Evolutionary conservation across 2,888 invertebrate genomes (phyloP).

Genomic region (Ethmia dodecea): DNA sequence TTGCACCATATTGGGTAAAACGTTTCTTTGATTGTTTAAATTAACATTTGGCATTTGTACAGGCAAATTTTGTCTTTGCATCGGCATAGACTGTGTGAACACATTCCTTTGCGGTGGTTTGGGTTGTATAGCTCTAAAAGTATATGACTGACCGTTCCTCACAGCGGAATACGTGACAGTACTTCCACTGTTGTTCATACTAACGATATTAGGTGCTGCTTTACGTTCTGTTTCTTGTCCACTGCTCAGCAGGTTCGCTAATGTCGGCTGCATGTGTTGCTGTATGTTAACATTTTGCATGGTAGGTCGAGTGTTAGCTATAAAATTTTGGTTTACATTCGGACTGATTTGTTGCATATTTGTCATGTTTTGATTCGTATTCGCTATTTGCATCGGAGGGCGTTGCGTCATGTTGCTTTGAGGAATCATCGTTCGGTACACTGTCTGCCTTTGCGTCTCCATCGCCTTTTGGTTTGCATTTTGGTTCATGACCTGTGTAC

Average conservation of each 20-base stretch:
- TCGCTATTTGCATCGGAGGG: conserved; percentile 1
- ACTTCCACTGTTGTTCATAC: conserved; percentile 7
- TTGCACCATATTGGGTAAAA: conserved; percentile 14
- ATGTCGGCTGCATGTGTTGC: conserved; percentile 1
- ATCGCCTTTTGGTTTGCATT: conserved; percentile 3
- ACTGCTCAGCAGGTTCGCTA: background rate
- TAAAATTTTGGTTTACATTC: no score
- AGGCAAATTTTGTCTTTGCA: conserved; percentile 9
- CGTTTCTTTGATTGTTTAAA: conserved; percentile 11
- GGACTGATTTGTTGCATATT: conserved; percentile 5
- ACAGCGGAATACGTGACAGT: conserved; percentile 22
- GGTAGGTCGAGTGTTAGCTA: no score
- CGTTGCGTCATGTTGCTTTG: conserved; percentile 3
- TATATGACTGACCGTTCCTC: conserved; percentile 31
- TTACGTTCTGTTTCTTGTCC: conserved; percentile 1
- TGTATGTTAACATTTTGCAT: no score
- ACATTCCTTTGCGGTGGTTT: conserved; percentile 25
- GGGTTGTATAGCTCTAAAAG: conserved; percentile 49
- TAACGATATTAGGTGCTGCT: no score
- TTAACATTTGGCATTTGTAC: conserved; percentile 6
- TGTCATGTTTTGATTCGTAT: conserved; percentile 4
- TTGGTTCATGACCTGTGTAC: conserved; percentile 3
- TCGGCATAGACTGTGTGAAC: conserved; percentile 15
- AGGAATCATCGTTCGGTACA: conserved; percentile 5
- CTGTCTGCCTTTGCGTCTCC: conserved; percentile 23